A percentile compares a stretch with the other conserved stretches of the same genome.
Conservation (phyloP, 2,797 vertebrate genomes). For the Sternotherus odoratus region DNA sequence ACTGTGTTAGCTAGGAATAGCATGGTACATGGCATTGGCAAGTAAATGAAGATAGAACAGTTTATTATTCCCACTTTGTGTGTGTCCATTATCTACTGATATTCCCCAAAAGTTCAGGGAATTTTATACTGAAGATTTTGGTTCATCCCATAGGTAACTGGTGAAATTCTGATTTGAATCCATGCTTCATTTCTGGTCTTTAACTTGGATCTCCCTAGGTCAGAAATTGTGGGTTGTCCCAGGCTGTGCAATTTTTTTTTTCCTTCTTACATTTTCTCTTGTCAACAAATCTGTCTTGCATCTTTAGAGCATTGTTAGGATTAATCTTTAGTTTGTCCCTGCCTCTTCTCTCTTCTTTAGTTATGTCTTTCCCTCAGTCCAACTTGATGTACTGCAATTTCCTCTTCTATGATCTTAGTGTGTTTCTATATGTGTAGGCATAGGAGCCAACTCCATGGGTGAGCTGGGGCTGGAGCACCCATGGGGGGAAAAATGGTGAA, state of each 20-base stretch:
- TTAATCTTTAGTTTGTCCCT: not conserved
- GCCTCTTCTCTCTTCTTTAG: not conserved
- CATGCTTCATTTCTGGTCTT: not conserved
- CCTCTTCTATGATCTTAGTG: not conserved
- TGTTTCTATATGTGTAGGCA: too few relatives aligned
- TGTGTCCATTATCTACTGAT: not conserved
- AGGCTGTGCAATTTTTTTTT: not conserved
- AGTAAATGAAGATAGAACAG: not conserved
- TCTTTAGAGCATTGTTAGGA: not conserved
- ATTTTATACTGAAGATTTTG: not conserved
- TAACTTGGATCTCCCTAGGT: not conserved
- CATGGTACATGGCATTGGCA: not conserved
- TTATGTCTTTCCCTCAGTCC: fast-evolving
- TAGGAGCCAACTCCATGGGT: too few relatives aligned
- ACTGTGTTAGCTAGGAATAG: not conserved
- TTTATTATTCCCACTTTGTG: not conserved
- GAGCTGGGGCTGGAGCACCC: too few relatives aligned
- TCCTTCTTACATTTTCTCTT: not conserved
- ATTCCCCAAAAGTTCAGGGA: not conserved
- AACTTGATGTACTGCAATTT: too few relatives aligned
- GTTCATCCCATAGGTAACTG: not conserved
- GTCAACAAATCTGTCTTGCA: not conserved
- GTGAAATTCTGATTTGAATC: not conserved
- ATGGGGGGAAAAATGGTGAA: too few relatives aligned
- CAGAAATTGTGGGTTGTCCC: not conserved